Base-by-base conservation (phyloP, 2,888 invertebrate species). In the Tipula lateralis region DNA sequence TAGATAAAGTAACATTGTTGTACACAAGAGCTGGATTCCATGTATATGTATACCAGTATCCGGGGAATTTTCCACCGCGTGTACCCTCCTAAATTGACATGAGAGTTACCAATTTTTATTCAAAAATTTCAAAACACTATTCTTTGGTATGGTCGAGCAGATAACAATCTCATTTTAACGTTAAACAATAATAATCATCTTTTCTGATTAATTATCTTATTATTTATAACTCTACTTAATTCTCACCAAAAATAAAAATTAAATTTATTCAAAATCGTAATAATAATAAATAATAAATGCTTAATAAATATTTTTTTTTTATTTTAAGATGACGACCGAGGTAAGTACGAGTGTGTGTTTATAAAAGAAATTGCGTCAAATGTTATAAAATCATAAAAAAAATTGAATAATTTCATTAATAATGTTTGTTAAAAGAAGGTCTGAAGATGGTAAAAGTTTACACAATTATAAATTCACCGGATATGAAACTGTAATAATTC, bases 401-500 rank as follows among this genome's bases (percentile, higher is more conserved):
- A 39, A 39, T 39, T 39, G 39, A 39, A 39, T 39, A 39, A 39
- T 39, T 39, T 39, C n/a, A 39, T 39, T 39, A 39, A 39, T 39
- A 39, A 39, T 66, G n/a, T 24, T 66, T 66, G 24, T 66, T 66
- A 24, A 66, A 66, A 66, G 66, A 66, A 66, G 66, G 66, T 66
- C 66, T 66, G 24, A 66, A 82, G n/a, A 30, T 82, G 29, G 29
- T 82, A 82, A 82, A 82, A 32, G 32, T 30, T 30, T 82, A 82
- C 82, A 82, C 32, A 82, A 82, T 82, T 82, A 82, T 82, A 82
- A 82, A 82, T 82, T 82, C 82, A 82, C 82, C 82, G 82, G 82
- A 82, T 30, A 82, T 30, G 82, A 82, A 82, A 82, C 82, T 82
- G 82, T 82, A 82, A 82, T 82, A 82, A 82, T 82, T 82, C 30